Percentiles rank a stretch among this genome's conserved stretches.
These are phyloP conservation scores for Anorthoa munda DNA, from an alignment of 2,888 invertebrate species.

Conservation along the genomic window DNA sequence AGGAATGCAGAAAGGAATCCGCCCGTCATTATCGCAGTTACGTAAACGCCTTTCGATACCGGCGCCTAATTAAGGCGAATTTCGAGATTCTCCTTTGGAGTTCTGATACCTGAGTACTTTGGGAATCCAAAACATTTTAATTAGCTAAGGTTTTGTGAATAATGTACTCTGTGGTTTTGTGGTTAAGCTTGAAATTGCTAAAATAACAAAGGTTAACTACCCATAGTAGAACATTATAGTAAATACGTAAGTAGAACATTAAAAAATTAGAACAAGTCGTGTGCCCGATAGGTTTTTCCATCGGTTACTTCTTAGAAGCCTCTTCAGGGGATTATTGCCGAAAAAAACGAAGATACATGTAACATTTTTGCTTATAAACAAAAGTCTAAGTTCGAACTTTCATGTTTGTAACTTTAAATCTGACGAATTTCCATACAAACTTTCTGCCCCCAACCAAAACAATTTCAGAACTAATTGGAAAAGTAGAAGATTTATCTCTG, in stretches of 20 bases:
- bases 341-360: background rate
- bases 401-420: too few species aligned
- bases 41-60: conserved; percentile 51
- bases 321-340: background rate
- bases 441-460: too few species aligned
- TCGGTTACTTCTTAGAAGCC: background rate
- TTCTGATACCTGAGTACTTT: conserved; percentile 23
- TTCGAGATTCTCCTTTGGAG: conserved; percentile 33
- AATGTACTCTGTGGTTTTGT: background rate
- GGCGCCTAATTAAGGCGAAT: conserved; percentile 51
- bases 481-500: too few species aligned
- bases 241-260: background rate
- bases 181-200: background rate
- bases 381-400: too few species aligned
- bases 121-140: conserved; percentile 38
- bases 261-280: background rate
- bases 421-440: too few species aligned
- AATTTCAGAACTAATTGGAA: too few species aligned
- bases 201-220: background rate
- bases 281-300: background rate
- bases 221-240: background rate
- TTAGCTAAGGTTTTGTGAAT: conserved; percentile 17
- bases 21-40: conserved; percentile 54
- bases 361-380: too few species aligned
- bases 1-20: conserved; percentile 55